Percentiles rank a stretch among this genome's conserved stretches.
Conservation (phyloP, 2,888 invertebrate genomes). For the Brachyptera risi region DNA sequence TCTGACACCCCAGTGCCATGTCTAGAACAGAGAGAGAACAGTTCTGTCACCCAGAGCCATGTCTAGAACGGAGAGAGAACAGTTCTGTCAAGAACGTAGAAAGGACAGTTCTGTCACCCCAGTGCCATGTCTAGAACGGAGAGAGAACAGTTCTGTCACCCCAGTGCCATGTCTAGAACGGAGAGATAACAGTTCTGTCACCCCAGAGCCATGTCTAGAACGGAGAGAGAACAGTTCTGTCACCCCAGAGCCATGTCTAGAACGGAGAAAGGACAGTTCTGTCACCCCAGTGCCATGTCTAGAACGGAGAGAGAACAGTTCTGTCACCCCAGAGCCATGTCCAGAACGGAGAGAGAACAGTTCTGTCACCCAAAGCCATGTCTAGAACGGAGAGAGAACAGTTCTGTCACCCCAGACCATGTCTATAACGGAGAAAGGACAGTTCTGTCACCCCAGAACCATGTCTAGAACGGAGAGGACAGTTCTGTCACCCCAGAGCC, state of each 20-base stretch:
- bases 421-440: slow-evolving; percentile 68
- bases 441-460: slow-evolving; percentile 56
- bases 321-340: too few species aligned
- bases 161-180: slow-evolving; percentile 65
- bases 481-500: too few species aligned
- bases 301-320: slow-evolving; percentile 67
- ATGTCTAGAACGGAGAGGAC: slow-evolving; percentile 59
- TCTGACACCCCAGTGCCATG: too few species aligned
- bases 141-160: slow-evolving; percentile 62
- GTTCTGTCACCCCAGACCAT: too few species aligned
- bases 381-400: slow-evolving; percentile 71
- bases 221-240: slow-evolving; percentile 64
- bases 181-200: slow-evolving; percentile 66
- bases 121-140: slow-evolving; percentile 69
- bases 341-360: slow-evolving; percentile 68
- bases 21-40: slow-evolving; percentile 71
- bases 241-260: slow-evolving; percentile 69
- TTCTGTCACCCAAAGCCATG: too few species aligned
- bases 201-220: slow-evolving; percentile 69
- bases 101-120: slow-evolving; percentile 60
- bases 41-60: too few species aligned
- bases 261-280: slow-evolving; percentile 64
- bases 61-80: slow-evolving; percentile 68
- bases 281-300: too few species aligned
- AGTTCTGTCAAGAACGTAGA: slow-evolving; percentile 65